A percentile compares a stretch with the other conserved stretches of the same genome.
These are phyloP conservation scores for Limosa lapponica DNA, from an alignment of 2,797 vertebrate genomes.

Conservation along the genomic window DNA sequence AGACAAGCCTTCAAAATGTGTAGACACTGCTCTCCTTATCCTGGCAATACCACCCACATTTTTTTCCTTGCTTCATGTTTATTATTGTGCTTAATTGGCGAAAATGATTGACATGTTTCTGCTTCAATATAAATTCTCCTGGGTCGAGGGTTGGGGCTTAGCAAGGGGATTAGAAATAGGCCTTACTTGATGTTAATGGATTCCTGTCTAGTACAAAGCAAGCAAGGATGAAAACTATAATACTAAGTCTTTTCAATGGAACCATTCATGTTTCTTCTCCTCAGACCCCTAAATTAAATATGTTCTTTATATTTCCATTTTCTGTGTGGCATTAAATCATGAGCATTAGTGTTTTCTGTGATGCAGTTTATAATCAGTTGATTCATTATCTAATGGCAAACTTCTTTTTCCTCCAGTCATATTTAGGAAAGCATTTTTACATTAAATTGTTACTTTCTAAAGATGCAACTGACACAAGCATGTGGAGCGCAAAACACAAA, in stretches of 20 bases:
- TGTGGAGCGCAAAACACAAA: not conserved
- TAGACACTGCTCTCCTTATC: not conserved
- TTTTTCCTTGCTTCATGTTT: constrained; percentile 12
- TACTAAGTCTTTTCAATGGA: not conserved
- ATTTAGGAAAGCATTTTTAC: not conserved
- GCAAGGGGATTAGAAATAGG: not conserved
- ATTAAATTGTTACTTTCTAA: not conserved
- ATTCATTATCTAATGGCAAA: not conserved
- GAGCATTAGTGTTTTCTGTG: not conserved
- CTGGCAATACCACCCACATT: not conserved
- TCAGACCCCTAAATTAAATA: not conserved
- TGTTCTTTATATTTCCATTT: not conserved
- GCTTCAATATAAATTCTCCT: constrained; percentile 23
- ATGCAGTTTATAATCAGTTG: not conserved
- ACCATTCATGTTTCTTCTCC: not conserved
- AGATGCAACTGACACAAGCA: not conserved
- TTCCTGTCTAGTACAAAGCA: constrained; percentile 13
- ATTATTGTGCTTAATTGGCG: constrained; percentile 25
- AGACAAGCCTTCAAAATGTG: constrained; percentile 15
- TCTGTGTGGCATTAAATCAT: not conserved
- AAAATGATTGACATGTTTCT: constrained; percentile 34
- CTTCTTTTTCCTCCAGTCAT: not conserved
- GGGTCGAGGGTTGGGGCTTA: not conserved
- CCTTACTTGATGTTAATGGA: constrained; percentile 17
- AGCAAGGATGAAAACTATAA: not conserved